These are phyloP conservation scores for Plectrocnemia conspersa DNA, from an alignment of 1,140 invertebrate genomes.

Conservation along the genomic window DNA sequence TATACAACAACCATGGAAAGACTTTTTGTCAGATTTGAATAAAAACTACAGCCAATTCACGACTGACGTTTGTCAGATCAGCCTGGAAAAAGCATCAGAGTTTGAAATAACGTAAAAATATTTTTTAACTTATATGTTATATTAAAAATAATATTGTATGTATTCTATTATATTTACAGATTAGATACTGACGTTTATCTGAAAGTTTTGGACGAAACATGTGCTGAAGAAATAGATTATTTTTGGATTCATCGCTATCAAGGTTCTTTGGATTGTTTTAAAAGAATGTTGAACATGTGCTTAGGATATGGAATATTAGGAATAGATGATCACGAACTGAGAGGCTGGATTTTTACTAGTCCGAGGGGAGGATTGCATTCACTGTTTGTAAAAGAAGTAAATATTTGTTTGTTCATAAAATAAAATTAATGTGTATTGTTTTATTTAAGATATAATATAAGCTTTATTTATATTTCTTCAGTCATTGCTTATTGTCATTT, in stretches of 20 bases:
- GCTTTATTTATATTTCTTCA: too few relatives aligned
- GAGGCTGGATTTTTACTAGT: constrained; percentile 2
- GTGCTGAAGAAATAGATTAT: constrained; percentile 7
- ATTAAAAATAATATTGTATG: not conserved
- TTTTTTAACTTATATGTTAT: not conserved
- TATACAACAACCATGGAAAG: not conserved
- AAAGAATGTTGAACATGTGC: not conserved
- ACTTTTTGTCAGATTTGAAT: not conserved
- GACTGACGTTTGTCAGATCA: not conserved
- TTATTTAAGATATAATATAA: too few relatives aligned
- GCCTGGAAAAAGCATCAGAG: not conserved
- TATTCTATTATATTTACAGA: not conserved
- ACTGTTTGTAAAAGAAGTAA: not conserved
- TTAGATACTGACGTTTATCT: not conserved
- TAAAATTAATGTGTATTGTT: too few relatives aligned
- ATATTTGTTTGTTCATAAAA: not conserved
- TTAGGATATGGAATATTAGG: not conserved
- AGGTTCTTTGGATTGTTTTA: constrained; percentile 7
- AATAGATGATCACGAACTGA: not conserved
- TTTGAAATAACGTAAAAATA: constrained; percentile 7
- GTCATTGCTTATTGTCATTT: too few relatives aligned
- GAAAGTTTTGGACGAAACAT: not conserved
- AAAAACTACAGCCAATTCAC: not conserved
- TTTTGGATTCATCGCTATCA: constrained; percentile 11
- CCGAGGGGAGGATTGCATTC: constrained; percentile 2